These are phyloP conservation scores for Dryadula phaetusa DNA, from an alignment of 2,888 invertebrate genomes.

Conservation along the genomic window DNA sequence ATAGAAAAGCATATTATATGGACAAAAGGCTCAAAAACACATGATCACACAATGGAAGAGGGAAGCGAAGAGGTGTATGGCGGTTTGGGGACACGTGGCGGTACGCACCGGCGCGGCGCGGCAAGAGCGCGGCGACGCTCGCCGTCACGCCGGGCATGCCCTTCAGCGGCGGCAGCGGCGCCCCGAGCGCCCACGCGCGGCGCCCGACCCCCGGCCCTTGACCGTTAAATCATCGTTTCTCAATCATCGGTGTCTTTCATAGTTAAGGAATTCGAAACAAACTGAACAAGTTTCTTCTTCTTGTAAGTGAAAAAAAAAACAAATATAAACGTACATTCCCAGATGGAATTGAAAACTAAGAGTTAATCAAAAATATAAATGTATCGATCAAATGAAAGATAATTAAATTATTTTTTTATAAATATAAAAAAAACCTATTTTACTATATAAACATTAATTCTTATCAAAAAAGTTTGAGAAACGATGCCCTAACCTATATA, in stretches of 20 bases:
- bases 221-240: neutral
- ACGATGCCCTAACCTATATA: neutral
- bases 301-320: too few species aligned
- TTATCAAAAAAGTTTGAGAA: neutral
- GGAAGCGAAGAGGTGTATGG: too few species aligned
- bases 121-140: slow-evolving; percentile 86
- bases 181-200: slow-evolving; percentile 62
- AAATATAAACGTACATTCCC: too few species aligned
- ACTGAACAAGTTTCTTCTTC: too few species aligned
- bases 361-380: too few species aligned
- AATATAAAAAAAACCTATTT: neutral
- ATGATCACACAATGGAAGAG: too few species aligned
- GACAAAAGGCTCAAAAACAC: too few species aligned
- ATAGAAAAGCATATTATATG: too few species aligned
- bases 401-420: too few species aligned
- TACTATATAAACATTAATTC: neutral
- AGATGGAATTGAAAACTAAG: too few species aligned
- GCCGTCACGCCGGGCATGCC: slow-evolving; percentile 81
- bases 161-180: slow-evolving; percentile 71
- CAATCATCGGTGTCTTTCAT: neutral
- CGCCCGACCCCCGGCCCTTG: slow-evolving; percentile 14
- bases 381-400: too few species aligned
- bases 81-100: slow-evolving; percentile 49
- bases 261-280: too few species aligned
- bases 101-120: slow-evolving; percentile 89